Conservation (phyloP, 2,113 vertebrate genomes). For the Acrocephalus arundinaceus region DNA sequence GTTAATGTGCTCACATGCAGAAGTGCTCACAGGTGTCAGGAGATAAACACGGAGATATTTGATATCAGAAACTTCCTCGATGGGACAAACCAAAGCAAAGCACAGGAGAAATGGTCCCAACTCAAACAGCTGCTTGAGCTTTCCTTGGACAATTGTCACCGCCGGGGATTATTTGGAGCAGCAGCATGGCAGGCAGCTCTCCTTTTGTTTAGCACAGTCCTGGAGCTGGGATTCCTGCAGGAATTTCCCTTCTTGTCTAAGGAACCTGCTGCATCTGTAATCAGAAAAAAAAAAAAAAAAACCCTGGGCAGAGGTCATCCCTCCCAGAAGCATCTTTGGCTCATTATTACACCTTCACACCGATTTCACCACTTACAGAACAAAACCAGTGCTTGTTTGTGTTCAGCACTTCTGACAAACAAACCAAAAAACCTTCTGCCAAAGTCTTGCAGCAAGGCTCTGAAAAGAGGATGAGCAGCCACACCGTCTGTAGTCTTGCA, state of each 20-base stretch:
- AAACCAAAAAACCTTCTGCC: not conserved
- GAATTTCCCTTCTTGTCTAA: not conserved
- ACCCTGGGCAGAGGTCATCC: not conserved
- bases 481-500: not conserved
- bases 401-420: not conserved
- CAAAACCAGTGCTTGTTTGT: not conserved
- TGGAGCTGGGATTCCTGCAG: not conserved
- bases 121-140: not conserved
- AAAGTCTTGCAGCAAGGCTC: not conserved
- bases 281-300: not conserved
- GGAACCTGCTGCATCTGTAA: not conserved
- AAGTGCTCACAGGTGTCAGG: not conserved
- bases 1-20: not conserved
- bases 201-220: not conserved
- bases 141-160: accelerated
- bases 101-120: not conserved
- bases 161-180: not conserved
- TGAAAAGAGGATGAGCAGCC: not conserved
- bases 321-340: not conserved
- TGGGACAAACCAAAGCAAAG: not conserved
- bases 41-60: not conserved
- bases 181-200: not conserved
- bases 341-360: not conserved
- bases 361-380: not conserved
- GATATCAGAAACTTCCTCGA: not conserved